These are phyloP conservation scores for Sesamia inferens DNA, from an alignment of 2,888 invertebrate genomes.

Conservation along the genomic window DNA sequence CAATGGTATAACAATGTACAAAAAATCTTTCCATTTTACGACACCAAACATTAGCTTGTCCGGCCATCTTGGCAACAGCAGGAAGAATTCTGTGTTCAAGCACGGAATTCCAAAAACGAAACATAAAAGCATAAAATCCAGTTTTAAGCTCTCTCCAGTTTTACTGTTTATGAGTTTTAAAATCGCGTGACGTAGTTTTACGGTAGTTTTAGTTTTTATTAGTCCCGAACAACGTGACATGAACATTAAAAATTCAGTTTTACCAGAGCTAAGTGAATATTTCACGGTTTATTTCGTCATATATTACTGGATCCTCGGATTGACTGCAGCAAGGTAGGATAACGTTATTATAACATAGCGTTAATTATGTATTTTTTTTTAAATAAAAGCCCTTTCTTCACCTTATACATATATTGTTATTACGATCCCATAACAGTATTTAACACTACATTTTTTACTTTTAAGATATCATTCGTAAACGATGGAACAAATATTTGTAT, in stretches of 20 bases:
- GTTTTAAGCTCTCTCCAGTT: slow-evolving; percentile 17
- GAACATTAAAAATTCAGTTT: slow-evolving; percentile 44
- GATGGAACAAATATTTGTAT: too few species aligned
- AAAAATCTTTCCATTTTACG: slow-evolving; percentile 2
- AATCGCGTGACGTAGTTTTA: slow-evolving; percentile 47
- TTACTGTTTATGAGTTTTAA: slow-evolving; percentile 35
- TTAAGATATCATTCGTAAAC: too few species aligned
- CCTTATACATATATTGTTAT: too few species aligned
- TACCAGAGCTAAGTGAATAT: slow-evolving; percentile 38
- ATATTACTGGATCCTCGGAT: neutral
- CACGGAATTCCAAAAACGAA: neutral
- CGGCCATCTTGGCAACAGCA: neutral
- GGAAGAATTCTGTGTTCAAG: neutral
- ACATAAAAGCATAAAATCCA: slow-evolving; percentile 28
- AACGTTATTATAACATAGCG: neutral
- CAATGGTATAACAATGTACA: neutral
- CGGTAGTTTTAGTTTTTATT: slow-evolving; percentile 49
- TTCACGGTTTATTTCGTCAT: slow-evolving; percentile 34
- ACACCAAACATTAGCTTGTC: neutral
- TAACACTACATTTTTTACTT: too few species aligned
- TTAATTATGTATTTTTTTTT: too few species aligned
- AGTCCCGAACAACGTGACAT: slow-evolving; percentile 39
- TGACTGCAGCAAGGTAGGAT: slow-evolving; percentile 9
- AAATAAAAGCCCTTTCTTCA: too few species aligned
- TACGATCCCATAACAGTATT: too few species aligned